Evolutionary conservation across 2,797 vertebrate genomes (phyloP).

Genomic region (Cuculus canorus): DNA sequence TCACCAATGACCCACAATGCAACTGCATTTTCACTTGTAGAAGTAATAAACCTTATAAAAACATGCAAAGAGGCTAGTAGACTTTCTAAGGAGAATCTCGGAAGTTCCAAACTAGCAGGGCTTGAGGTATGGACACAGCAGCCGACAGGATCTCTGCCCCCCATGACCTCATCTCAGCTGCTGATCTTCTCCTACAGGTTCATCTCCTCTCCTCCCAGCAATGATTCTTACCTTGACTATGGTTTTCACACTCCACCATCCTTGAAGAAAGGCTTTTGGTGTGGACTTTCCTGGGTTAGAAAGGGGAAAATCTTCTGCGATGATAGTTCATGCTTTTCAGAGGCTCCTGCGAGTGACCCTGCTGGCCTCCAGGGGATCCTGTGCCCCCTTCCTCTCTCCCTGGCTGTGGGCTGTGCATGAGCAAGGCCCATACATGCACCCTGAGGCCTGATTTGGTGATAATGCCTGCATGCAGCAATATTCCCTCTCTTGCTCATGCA

Average conservation of each 20-base stretch:
- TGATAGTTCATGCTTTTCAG: fast-evolving
- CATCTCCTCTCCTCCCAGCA: neutral
- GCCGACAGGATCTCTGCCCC: neutral
- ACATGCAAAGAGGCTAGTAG: fast-evolving
- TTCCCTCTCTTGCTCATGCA: neutral
- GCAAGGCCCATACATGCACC: fast-evolving
- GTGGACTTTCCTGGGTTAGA: neutral
- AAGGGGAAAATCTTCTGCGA: neutral
- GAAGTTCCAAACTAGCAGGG: neutral
- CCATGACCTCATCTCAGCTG: fast-evolving
- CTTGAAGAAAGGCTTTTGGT: neutral
- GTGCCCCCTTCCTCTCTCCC: neutral
- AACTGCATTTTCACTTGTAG: neutral
- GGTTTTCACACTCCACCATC: fast-evolving
- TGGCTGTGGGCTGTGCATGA: fast-evolving
- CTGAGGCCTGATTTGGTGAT: fast-evolving
- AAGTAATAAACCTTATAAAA: neutral
- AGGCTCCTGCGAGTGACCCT: no score
- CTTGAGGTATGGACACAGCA: neutral
- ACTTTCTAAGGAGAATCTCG: neutral
- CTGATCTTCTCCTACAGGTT: neutral
- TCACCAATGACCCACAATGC: neutral
- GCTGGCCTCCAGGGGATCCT: fast-evolving
- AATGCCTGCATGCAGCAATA: fast-evolving
- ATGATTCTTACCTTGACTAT: neutral